phyloP scores from a whole-genome alignment of 2,113 vertebrate species.

The Hirundichthys speculiger region DNA sequence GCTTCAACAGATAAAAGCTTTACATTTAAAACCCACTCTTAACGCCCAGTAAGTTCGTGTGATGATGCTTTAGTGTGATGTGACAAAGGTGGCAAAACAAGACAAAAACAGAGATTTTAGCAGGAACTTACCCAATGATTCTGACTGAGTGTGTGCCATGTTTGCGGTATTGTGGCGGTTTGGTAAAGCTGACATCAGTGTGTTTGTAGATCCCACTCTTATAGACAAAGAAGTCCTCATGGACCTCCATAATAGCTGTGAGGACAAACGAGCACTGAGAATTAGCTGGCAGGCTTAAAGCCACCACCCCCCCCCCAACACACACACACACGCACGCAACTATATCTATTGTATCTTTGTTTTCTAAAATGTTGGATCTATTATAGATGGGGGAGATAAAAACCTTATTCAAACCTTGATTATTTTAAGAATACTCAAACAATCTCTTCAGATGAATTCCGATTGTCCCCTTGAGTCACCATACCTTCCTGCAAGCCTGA shows the following conservation, averaged over 20 bases:
- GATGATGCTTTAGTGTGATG: not conserved
- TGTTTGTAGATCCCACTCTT: constrained; percentile 91
- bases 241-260: constrained; percentile 95
- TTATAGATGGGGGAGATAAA: not conserved
- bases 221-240: constrained; percentile 97
- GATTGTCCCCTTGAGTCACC: constrained; percentile 15
- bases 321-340: not conserved
- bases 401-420: constrained; percentile 22
- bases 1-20: too few relatives aligned
- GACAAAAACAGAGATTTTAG: not conserved
- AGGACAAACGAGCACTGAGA: constrained; percentile 36
- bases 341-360: too few relatives aligned
- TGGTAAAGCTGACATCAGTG: constrained; percentile 84
- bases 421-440: constrained; percentile 46
- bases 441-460: constrained; percentile 29
- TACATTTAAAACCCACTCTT: too few relatives aligned
- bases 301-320: too few relatives aligned
- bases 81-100: constrained; percentile 13
- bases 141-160: constrained; percentile 95
- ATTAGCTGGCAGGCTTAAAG: constrained; percentile 24
- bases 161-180: constrained; percentile 82
- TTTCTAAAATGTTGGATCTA: not conserved
- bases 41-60: not conserved
- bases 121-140: constrained; percentile 88
- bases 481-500: too few relatives aligned